phyloP scores from a whole-genome alignment of 2,113 vertebrate species.

The Oryzias woworae region DNA sequence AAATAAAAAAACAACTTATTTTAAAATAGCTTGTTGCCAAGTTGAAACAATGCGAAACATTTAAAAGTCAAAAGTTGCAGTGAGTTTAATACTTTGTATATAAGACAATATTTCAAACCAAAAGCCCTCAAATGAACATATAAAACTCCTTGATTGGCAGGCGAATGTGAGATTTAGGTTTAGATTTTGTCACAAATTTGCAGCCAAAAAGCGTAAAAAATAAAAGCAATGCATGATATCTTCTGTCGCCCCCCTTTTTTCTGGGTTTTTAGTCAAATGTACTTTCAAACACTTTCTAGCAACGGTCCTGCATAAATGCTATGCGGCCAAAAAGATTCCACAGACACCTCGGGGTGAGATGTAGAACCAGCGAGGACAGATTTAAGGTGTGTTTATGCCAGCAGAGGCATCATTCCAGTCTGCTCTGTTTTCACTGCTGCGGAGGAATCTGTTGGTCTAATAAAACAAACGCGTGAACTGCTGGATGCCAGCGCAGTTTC shows the following conservation, averaged over 20 bases:
- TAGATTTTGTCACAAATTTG: too few relatives aligned
- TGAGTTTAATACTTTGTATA: too few relatives aligned
- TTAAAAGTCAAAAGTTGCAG: too few relatives aligned
- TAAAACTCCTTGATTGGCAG: too few relatives aligned
- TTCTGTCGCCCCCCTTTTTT: too few relatives aligned
- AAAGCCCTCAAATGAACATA: too few relatives aligned
- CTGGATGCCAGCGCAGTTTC: slow-evolving; percentile 43
- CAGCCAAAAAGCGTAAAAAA: too few relatives aligned
- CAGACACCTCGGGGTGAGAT: not conserved
- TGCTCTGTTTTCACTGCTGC: slow-evolving; percentile 5
- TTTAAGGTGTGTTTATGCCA: slow-evolving; percentile 1
- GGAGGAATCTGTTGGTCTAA: slow-evolving; percentile 27
- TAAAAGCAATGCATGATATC: too few relatives aligned
- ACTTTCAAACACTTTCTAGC: slow-evolving; percentile 40
- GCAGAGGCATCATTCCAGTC: slow-evolving; percentile 6
- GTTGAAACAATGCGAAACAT: too few relatives aligned
- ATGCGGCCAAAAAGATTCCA: not conserved
- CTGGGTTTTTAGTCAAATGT: not conserved
- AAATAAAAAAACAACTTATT: not conserved
- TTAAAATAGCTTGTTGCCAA: too few relatives aligned
- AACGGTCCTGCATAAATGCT: not conserved
- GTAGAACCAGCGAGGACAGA: not conserved
- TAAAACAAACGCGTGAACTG: slow-evolving; percentile 29
- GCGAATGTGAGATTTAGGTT: too few relatives aligned
- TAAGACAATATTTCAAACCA: too few relatives aligned